phyloP scores from a whole-genome alignment of 2,797 vertebrate species.

The Sebastes itinus region DNA sequence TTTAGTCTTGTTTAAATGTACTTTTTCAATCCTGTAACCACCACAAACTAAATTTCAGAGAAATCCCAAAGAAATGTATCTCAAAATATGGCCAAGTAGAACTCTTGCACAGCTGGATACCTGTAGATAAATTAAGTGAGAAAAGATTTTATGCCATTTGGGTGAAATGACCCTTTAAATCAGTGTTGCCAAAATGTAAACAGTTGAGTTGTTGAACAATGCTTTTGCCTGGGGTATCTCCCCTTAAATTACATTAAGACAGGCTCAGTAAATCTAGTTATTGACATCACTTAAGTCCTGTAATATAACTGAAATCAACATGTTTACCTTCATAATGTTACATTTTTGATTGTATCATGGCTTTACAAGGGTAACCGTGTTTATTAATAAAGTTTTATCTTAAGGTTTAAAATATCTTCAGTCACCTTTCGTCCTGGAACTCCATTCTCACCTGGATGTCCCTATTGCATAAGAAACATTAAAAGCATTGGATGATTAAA shows the following conservation, averaged over 20 bases:
- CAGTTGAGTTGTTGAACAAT: fast-evolving
- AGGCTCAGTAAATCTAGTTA: fast-evolving
- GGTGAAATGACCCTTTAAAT: background rate
- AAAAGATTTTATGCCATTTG: background rate
- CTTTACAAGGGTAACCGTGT: background rate
- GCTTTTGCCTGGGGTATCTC: too few relatives aligned
- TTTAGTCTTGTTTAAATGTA: too few relatives aligned
- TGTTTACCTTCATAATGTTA: background rate
- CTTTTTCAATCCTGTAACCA: background rate
- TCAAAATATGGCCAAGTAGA: background rate
- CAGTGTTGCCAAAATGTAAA: background rate
- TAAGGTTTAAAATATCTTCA: background rate
- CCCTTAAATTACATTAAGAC: background rate
- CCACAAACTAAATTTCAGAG: background rate
- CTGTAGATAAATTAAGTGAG: too few relatives aligned
- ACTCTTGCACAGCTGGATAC: too few relatives aligned
- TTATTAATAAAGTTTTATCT: background rate
- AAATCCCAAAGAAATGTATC: background rate
- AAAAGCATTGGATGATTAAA: background rate
- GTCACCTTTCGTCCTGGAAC: constrained; percentile 83
- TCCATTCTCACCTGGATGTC: constrained; percentile 83
- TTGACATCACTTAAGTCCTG: fast-evolving
- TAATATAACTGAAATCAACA: background rate
- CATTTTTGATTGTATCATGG: background rate
- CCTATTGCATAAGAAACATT: constrained; percentile 70